Evolutionary conservation across 1,140 invertebrate species (phyloP).

Genomic region (Drosophila jambulina): DNA sequence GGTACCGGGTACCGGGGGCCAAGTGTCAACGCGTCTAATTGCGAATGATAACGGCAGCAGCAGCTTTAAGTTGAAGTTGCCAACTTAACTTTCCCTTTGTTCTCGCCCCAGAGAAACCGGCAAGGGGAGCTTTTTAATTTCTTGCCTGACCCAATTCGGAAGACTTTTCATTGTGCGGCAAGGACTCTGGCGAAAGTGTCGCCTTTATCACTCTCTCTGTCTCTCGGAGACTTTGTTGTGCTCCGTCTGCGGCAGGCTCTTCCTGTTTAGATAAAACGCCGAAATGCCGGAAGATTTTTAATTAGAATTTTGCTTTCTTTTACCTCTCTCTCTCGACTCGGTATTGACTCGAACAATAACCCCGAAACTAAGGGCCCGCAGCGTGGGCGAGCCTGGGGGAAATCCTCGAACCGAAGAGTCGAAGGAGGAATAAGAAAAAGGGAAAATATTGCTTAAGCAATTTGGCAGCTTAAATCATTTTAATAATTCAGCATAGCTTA

Average conservation of each 20-base stretch:
- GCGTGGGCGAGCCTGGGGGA: neutral
- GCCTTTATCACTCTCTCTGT: constrained; percentile 21
- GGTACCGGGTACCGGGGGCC: constrained; percentile 17
- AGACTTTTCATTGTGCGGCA: constrained; percentile 66
- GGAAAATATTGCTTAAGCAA: constrained; percentile 48
- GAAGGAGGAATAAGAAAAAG: constrained; percentile 1
- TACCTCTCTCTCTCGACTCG: constrained; percentile 19
- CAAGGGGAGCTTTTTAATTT: constrained; percentile 60
- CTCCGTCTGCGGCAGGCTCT: constrained; percentile 28
- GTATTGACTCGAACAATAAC: constrained; percentile 73
- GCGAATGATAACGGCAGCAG: constrained; percentile 68
- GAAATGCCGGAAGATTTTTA: constrained; percentile 83
- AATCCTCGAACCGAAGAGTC: constrained; percentile 24
- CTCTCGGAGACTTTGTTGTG: constrained; percentile 22
- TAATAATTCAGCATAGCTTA: constrained; percentile 66
- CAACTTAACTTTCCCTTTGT: constrained; percentile 38
- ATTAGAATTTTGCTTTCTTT: constrained; percentile 69
- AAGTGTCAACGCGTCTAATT: constrained; percentile 80
- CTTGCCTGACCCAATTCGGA: constrained; percentile 71
- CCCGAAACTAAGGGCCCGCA: constrained; percentile 30
- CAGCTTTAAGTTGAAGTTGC: constrained; percentile 60
- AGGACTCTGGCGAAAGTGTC: constrained; percentile 70
- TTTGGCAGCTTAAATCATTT: constrained; percentile 75
- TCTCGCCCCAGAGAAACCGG: constrained; percentile 17
- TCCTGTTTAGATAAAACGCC: constrained; percentile 78